These are phyloP conservation scores for Seriola rivoliana DNA, from an alignment of 2,113 vertebrate genomes.

Conservation along the genomic window DNA sequence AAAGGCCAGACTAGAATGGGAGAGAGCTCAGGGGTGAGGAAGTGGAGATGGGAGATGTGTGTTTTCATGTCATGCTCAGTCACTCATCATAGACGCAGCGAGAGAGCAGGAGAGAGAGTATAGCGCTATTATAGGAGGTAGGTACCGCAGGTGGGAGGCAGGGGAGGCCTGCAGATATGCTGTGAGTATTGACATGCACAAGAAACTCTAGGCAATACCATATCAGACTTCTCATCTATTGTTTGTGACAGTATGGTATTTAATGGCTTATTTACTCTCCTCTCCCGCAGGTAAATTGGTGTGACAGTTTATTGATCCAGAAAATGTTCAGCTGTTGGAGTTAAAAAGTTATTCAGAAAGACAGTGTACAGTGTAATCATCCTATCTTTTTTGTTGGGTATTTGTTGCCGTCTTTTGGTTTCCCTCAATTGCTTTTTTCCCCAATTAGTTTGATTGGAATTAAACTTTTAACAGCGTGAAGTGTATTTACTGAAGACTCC, in stretches of 20 bases:
- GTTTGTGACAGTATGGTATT: constrained; percentile 35
- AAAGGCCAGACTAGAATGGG: constrained; percentile 18
- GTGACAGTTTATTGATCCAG: constrained; percentile 51
- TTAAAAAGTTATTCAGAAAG: constrained; percentile 31
- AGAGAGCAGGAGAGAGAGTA: not conserved
- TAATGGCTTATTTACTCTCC: constrained; percentile 38
- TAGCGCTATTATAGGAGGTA: constrained; percentile 12
- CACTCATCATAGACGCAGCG: not conserved
- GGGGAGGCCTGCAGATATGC: not conserved
- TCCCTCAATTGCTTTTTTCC: constrained; percentile 18
- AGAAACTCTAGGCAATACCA: not conserved
- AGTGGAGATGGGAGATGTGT: not conserved
- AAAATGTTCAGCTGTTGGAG: constrained; percentile 29
- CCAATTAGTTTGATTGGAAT: constrained; percentile 38
- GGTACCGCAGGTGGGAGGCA: constrained; percentile 14
- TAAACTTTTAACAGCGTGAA: constrained; percentile 31
- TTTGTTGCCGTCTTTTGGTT: constrained; percentile 18
- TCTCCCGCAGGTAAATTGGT: constrained; percentile 26
- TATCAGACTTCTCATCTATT: constrained; percentile 25
- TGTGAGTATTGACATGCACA: constrained; percentile 2
- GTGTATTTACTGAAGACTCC: constrained; percentile 32
- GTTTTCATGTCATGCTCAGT: constrained; percentile 30
- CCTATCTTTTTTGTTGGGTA: constrained; percentile 3
- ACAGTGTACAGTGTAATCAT: constrained; percentile 15
- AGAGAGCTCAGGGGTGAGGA: constrained; percentile 3